Conservation (phyloP, 2,113 vertebrate genomes). For the Halcyon senegalensis region DNA sequence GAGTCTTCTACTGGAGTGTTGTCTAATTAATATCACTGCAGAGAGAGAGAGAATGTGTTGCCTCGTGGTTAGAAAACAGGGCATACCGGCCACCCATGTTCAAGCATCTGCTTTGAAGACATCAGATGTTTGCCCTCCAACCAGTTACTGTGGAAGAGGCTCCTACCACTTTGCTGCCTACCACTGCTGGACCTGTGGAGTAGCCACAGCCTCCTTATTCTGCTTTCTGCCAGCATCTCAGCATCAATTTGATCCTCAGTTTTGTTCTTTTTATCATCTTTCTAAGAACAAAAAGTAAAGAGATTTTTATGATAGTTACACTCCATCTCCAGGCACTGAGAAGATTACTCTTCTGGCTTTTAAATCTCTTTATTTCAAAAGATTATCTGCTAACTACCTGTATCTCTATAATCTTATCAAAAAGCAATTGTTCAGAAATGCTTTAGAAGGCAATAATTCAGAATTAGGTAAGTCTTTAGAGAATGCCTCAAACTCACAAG, state of each 20-base stretch:
- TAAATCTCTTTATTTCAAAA: slow-evolving; percentile 22
- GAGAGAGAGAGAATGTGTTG: not conserved
- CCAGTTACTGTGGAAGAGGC: not conserved
- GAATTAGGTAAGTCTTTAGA: not conserved
- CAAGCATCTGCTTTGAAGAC: not conserved
- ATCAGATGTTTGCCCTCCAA: not conserved
- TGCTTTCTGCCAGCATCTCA: not conserved
- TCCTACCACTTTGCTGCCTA: not conserved
- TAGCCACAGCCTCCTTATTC: not conserved
- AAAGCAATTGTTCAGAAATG: slow-evolving; percentile 16
- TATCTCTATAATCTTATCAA: not conserved
- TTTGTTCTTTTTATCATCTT: not conserved
- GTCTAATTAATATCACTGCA: not conserved
- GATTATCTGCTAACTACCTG: not conserved
- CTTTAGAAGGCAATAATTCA: slow-evolving; percentile 18
- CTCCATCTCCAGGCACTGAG: not conserved
- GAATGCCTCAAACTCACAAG: not conserved
- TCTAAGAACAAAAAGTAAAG: not conserved
- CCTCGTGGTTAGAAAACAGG: not conserved
- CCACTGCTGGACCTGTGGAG: not conserved
- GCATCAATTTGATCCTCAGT: not conserved
- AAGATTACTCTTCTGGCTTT: not conserved
- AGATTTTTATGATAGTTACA: not conserved
- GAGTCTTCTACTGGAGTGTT: not conserved
- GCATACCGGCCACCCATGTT: not conserved